These are phyloP conservation scores for Corythornis leucogaster DNA, from an alignment of 2,797 vertebrate genomes.

Conservation along the genomic window DNA sequence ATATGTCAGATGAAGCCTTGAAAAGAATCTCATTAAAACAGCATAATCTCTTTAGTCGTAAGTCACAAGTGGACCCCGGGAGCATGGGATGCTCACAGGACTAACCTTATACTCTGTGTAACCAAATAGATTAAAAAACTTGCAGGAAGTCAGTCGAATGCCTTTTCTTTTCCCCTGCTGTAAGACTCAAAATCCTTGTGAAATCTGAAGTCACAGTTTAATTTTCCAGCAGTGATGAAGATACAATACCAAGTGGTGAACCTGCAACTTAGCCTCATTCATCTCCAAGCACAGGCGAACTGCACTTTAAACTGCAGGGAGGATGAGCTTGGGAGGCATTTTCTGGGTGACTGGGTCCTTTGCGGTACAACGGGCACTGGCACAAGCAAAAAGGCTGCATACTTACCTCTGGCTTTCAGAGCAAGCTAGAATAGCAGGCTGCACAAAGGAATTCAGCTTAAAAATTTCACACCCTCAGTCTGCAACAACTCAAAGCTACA, in stretches of 20 bases:
- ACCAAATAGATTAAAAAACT: not conserved
- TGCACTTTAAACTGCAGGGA: not conserved
- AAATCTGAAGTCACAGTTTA: slow-evolving; percentile 21
- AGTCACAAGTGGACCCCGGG: not conserved
- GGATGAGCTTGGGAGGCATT: slow-evolving; percentile 6
- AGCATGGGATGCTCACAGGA: not conserved
- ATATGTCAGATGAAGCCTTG: not conserved
- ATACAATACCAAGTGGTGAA: not conserved
- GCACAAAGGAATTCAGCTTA: slow-evolving; percentile 50
- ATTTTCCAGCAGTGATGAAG: not conserved
- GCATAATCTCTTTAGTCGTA: not conserved
- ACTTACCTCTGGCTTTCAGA: slow-evolving; percentile 68
- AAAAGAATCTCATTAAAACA: not conserved
- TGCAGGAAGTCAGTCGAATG: not conserved
- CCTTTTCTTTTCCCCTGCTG: not conserved
- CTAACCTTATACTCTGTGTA: not conserved
- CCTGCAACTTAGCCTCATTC: not conserved
- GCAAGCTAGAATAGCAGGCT: slow-evolving; percentile 22
- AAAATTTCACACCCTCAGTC: slow-evolving; percentile 13
- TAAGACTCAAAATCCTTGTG: slow-evolving; percentile 32
- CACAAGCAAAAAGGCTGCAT: slow-evolving; percentile 57
- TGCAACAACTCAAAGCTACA: slow-evolving; percentile 40
- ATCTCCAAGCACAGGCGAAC: slow-evolving; percentile 2
- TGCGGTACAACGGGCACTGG: not conserved
- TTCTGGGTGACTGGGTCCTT: not conserved